Evolutionary conservation across 2,888 invertebrate genomes (phyloP), one percentile per base, ranked within the genome.

Genomic region (Scelioninae gen. 1): DNA sequence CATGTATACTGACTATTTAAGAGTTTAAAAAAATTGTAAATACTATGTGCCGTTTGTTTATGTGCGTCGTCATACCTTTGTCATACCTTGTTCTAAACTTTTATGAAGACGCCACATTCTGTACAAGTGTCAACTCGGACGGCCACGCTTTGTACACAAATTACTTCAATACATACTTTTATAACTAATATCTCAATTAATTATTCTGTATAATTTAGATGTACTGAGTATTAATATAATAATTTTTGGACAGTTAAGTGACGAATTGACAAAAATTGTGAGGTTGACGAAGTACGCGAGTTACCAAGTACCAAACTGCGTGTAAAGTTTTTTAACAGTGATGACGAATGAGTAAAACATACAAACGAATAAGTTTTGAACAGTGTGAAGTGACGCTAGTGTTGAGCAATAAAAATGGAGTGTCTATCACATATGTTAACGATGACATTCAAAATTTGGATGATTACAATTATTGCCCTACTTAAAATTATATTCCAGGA

Each of bases 361-460:
- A 23, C 23, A 23, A 23, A 23, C 23, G 4, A 23, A 23, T 1
- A 23, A 1, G 1, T 23, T 23, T 1, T 23, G 4, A 4, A 23
- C 23, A 23, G 23, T 38, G 38, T 38, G 5, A 38, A 38, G 38
- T 38, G 38, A 38, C 38, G 38, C 8, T 10, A 38, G 8, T 10
- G 8, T 11, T 1, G 11, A 11, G 11, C 4, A 5, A 38, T 11
- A 38, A 38, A 10, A 10, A 38, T 38, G 38, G 38, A 38, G 38
- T 10, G 11, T 38, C 11, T 38, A 38, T 8, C 38, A 10, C 9
- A 38, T 1, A 38, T 38, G 3, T 5, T 5, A 5, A 5, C 63
- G 45, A 29, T 74, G 79, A 6, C 84, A 60, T 32, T 77, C 38
- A 56, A 10, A 66, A 84, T 9, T 15, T 49, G 1, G 38, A 40